A percentile compares a stretch with the other conserved stretches of the same genome.
These are phyloP conservation scores for Penaeus japonicus DNA, from an alignment of 1,140 invertebrate genomes.

Conservation along the genomic window DNA sequence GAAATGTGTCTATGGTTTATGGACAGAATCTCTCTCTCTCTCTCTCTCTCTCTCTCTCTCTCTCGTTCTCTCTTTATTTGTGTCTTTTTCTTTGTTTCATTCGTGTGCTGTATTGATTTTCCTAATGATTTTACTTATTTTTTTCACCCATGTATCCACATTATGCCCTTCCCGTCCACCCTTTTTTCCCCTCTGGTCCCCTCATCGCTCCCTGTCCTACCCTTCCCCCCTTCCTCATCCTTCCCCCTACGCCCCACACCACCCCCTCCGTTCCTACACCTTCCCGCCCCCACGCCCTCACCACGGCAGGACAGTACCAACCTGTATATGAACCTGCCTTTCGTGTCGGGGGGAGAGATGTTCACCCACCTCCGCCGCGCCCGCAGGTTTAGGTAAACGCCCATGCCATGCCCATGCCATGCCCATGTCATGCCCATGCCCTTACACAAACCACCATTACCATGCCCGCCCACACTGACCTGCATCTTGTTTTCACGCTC, in stretches of 20 bases:
- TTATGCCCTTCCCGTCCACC: no score
- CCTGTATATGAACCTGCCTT: slow-evolving; percentile 98
- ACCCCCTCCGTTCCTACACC: neutral
- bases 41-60: no score
- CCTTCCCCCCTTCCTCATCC: neutral
- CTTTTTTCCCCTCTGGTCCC: neutral
- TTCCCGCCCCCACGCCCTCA: neutral
- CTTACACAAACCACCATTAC: no score
- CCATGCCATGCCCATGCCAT: neutral
- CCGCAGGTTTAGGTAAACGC: slow-evolving; percentile 41
- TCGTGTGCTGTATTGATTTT: neutral
- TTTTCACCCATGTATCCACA: no score
- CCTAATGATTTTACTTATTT: no score
- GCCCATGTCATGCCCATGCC: no score
- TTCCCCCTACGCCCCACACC: neutral
- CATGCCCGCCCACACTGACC: no score
- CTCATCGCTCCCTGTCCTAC: neutral
- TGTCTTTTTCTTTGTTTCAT: no score
- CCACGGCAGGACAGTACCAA: slow-evolving; percentile 87
- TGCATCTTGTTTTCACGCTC: no score
- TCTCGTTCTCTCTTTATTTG: no score
- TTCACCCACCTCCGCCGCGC: slow-evolving; percentile 92
- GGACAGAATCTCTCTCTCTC: no score
- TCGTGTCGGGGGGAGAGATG: slow-evolving; percentile 97
- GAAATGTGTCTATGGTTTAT: no score